Percentiles rank a stretch among this genome's conserved stretches.
phyloP scores from a whole-genome alignment of 2,888 invertebrate species.

The Augochlorella aurata region DNA sequence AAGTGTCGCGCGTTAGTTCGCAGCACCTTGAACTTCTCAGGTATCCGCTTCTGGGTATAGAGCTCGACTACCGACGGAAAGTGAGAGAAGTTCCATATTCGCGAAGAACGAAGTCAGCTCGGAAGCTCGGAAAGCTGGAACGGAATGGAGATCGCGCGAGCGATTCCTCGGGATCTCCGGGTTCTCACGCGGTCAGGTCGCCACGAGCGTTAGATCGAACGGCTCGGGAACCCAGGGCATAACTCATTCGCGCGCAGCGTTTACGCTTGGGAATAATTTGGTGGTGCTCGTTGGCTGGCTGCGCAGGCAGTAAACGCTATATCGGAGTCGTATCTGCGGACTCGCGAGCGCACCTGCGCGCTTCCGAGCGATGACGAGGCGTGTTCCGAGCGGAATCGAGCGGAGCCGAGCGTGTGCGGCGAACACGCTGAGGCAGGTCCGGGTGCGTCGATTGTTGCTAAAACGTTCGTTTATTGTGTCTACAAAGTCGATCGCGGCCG shows the following conservation, averaged over 20 bases:
- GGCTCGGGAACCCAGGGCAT: constrained; percentile 8
- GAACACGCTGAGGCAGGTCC: constrained; percentile 46
- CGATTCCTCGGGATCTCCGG: not conserved
- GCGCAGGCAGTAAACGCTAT: constrained; percentile 28
- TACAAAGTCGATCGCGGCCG: constrained; percentile 44
- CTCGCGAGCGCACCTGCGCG: constrained; percentile 29
- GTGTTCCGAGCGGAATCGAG: not conserved
- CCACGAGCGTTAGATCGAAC: not conserved
- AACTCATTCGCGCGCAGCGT: constrained; percentile 23
- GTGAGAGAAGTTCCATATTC: too few relatives aligned
- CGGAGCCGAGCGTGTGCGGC: constrained; percentile 6
- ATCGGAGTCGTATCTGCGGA: constrained; percentile 35
- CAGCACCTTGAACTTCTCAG: too few relatives aligned
- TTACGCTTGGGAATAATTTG: constrained; percentile 39
- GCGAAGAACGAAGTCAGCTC: not conserved
- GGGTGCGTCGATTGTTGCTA: constrained; percentile 46
- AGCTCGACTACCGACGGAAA: too few relatives aligned
- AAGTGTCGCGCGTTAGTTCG: too few relatives aligned
- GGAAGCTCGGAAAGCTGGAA: not conserved
- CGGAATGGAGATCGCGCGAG: not conserved
- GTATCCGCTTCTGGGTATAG: too few relatives aligned
- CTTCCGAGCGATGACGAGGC: constrained; percentile 1
- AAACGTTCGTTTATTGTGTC: constrained; percentile 62
- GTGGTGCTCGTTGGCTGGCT: constrained; percentile 6
- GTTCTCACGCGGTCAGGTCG: constrained; percentile 13